Percentiles rank a stretch among this genome's conserved stretches.
Conservation (phyloP, 1,140 invertebrate species). For the Lepidurus arcticus region DNA sequence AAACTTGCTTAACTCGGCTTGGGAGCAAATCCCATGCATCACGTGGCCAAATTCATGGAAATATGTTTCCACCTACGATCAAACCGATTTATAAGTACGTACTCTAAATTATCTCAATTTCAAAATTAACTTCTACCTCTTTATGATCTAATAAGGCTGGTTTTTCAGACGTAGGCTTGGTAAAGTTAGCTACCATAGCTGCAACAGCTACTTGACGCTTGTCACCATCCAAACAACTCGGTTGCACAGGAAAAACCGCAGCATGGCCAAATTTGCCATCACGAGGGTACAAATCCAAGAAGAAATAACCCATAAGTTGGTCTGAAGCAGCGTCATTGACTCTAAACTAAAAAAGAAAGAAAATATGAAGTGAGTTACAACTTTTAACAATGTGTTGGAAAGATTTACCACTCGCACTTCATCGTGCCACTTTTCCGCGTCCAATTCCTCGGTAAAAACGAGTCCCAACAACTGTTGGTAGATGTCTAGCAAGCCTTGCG, state of each 20-base stretch:
- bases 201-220: constrained; percentile 46
- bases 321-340: constrained; percentile 45
- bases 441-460: constrained; percentile 46
- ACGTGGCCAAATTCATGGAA: constrained; percentile 57
- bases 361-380: background rate
- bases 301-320: constrained; percentile 52
- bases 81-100: constrained; percentile 22
- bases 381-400: constrained; percentile 1
- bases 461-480: constrained; percentile 52
- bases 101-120: background rate
- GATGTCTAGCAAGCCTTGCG: constrained; percentile 49
- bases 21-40: constrained; percentile 53
- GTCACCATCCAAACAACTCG: constrained; percentile 45
- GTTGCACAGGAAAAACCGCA: constrained; percentile 42
- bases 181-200: constrained; percentile 54
- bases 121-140: constrained; percentile 43
- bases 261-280: constrained; percentile 51
- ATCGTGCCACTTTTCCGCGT: constrained; percentile 49
- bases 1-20: constrained; percentile 47
- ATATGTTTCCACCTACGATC: constrained; percentile 49
- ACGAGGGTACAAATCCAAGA: constrained; percentile 51
- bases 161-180: constrained; percentile 49
- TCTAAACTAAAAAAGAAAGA: constrained; percentile 42
- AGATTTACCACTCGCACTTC: constrained; percentile 50
- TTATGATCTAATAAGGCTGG: constrained; percentile 52